Evolutionary conservation across 1,140 invertebrate genomes (phyloP).

Genomic region (Zaprionus lachaisei): DNA sequence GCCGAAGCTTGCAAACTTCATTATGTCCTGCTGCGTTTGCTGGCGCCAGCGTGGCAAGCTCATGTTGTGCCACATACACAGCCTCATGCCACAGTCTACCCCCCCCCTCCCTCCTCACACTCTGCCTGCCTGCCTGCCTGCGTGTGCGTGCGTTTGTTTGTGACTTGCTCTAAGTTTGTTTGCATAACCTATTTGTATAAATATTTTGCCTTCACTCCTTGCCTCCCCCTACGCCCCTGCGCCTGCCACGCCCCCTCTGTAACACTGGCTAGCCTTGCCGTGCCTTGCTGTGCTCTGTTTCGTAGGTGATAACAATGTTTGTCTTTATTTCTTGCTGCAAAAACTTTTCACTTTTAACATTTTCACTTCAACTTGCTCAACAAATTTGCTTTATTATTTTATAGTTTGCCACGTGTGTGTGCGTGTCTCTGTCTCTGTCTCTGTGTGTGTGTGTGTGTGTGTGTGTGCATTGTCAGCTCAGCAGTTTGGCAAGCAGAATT

Average conservation of each 20-base stretch:
- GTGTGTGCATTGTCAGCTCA: constrained; percentile 36
- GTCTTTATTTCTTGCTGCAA: constrained; percentile 75
- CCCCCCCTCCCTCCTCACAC: constrained; percentile 4
- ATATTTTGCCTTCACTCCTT: constrained; percentile 73
- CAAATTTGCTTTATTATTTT: constrained; percentile 82
- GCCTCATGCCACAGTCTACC: constrained; percentile 3
- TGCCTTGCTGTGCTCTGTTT: constrained; percentile 57
- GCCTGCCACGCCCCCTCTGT: constrained; percentile 1
- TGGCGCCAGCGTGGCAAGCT: constrained; percentile 65
- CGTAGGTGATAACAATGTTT: constrained; percentile 83
- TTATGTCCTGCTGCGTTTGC: constrained; percentile 76
- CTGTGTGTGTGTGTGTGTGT: constrained; percentile 9
- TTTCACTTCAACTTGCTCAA: constrained; percentile 81
- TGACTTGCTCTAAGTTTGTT: constrained; percentile 82
- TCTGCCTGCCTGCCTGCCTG: constrained; percentile 35
- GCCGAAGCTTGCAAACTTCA: constrained; percentile 72
- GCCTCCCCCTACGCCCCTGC: constrained; percentile 33
- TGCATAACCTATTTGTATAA: constrained; percentile 83
- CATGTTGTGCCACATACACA: constrained; percentile 59
- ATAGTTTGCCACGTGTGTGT: constrained; percentile 73
- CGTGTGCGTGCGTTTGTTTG: constrained; percentile 45
- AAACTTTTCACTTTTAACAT: constrained; percentile 78
- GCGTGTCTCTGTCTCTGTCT: constrained; percentile 13
- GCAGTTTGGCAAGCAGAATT: constrained; percentile 47
- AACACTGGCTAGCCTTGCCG: background rate